These are phyloP conservation scores for Bombus picipes DNA, from an alignment of 1,140 invertebrate genomes.

Conservation along the genomic window DNA sequence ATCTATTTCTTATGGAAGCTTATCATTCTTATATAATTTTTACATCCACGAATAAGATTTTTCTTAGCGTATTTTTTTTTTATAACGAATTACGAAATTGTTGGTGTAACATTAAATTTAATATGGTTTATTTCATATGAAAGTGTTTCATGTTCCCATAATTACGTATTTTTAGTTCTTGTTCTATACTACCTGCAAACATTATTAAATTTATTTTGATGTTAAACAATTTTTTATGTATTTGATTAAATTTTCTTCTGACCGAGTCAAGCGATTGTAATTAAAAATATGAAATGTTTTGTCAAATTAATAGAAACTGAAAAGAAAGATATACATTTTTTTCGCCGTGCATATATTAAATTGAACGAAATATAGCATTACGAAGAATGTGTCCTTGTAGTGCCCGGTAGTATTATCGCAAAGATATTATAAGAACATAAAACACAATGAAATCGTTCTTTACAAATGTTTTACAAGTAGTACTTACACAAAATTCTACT, in stretches of 20 bases:
- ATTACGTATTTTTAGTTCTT: background rate
- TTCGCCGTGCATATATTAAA: background rate
- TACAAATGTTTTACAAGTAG: background rate
- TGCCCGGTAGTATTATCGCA: background rate
- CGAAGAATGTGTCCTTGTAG: background rate
- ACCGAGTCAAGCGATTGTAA: no score
- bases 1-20: background rate
- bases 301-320: no score
- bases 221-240: background rate
- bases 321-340: no score
- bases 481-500: background rate
- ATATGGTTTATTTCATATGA: background rate
- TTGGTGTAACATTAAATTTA: background rate
- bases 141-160: background rate
- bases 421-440: background rate
- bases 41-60: slow-evolving; percentile 8
- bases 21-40: slow-evolving; percentile 14
- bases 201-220: background rate
- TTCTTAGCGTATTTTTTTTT: background rate
- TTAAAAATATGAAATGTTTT: no score
- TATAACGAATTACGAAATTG: background rate
- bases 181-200: background rate
- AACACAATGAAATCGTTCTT: background rate
- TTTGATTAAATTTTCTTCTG: no score
- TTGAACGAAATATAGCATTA: background rate